phyloP scores from a whole-genome alignment of 2,888 invertebrate genomes.

The Yponomeuta sedellus region DNA sequence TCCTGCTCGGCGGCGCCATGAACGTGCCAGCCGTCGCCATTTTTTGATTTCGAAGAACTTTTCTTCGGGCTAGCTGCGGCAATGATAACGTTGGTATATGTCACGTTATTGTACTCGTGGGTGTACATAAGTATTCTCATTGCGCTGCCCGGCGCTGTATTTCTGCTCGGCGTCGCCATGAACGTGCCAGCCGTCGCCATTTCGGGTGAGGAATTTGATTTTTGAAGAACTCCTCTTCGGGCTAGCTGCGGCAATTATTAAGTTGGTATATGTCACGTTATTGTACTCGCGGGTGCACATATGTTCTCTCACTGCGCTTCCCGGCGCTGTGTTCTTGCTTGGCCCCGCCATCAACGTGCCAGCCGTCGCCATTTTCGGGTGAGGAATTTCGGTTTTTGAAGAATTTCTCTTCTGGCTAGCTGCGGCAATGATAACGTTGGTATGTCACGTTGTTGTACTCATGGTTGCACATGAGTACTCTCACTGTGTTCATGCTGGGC shows the following conservation, averaged over 20 bases:
- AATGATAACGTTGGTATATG: conserved; percentile 83
- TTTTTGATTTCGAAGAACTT: too few relatives aligned
- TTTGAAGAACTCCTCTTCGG: conserved; percentile 72
- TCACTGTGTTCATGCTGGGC: conserved; percentile 82
- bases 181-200: conserved; percentile 82
- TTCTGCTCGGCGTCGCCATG: conserved; percentile 80
- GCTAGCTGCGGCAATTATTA: conserved; percentile 84
- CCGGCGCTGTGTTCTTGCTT: conserved; percentile 80
- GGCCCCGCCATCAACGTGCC: conserved; percentile 82
- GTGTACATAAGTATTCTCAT: conserved; percentile 82
- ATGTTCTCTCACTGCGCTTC: conserved; percentile 80
- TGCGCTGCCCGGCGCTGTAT: conserved; percentile 82
- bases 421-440: conserved; percentile 82
- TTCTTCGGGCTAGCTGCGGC: conserved; percentile 85
- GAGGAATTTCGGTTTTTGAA: conserved; percentile 23
- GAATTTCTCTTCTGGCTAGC: conserved; percentile 81
- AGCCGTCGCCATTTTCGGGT: conserved; percentile 63
- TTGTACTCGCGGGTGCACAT: conserved; percentile 83
- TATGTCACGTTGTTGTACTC: too few relatives aligned
- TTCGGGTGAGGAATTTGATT: conserved; percentile 61
- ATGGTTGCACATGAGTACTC: too few relatives aligned
- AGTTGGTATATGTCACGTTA: conserved; percentile 82
- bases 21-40: conserved; percentile 82
- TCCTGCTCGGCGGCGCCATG: conserved; percentile 80
- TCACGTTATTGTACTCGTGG: conserved; percentile 83